Evolutionary conservation across 2,888 invertebrate genomes (phyloP), one percentile per base, ranked within the genome.

Genomic region (Salpingus planirostris): DNA sequence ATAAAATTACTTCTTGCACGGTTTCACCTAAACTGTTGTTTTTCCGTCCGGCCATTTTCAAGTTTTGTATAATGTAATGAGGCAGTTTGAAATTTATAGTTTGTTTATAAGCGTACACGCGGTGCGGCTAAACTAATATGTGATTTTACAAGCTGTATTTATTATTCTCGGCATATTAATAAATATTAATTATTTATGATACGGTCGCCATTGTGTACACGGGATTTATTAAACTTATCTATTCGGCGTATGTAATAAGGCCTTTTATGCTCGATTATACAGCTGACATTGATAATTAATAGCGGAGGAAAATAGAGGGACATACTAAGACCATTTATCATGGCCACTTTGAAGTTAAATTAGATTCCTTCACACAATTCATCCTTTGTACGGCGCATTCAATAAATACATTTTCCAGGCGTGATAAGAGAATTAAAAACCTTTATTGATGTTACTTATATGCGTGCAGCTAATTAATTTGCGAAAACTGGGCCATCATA

Each of bases 251-350:
- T 34, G 31, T 37, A 44, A 39, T 37, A 42, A 39, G 45, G 36
- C 36, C 43, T 43, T 44, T 40, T 38, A 47, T 44, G 42, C 42
- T 42, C 39, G 42, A 43, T 44, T 48, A 46, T 47, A 39, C 40
- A 46, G 43, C 48, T 43, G 48, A 42, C 45, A 43, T 36, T 41
- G 37, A 39, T 44, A 42, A 48, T 46, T 48, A 44, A 46, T 46
- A 45, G 44, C 42, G n/a, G n/a, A 37, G 39, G 22, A 46, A 47
- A 43, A 46, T 38, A 42, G 42, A 42, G 38, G 44, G 36, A 41
- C 42, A 42, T 33, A 40, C 43, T 33, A 40, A 39, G 40, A 40
- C 40, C 47, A 47, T 47, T 45, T 42, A 47, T 45, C 45, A 45
- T 27, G 23, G 28, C 33, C 28, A 38, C 37, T 44, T 42, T 40